These are phyloP conservation scores for Mugil cephalus DNA, from an alignment of 2,113 vertebrate species.

Conservation along the genomic window DNA sequence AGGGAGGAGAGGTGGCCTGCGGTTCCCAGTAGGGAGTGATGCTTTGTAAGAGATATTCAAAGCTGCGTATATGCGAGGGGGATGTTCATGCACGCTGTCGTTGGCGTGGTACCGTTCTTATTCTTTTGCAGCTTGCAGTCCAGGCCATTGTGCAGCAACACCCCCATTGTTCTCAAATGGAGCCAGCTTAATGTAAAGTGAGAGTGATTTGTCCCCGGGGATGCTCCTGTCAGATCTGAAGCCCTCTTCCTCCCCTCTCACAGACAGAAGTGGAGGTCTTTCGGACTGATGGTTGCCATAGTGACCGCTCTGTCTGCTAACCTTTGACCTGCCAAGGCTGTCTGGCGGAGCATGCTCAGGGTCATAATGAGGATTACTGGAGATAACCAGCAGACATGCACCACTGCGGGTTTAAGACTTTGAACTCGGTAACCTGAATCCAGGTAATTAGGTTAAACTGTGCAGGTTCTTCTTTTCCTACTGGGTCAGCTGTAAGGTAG, in stretches of 20 bases:
- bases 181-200: conserved; percentile 48
- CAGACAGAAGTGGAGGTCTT: conserved; percentile 50
- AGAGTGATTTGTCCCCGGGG: conserved; percentile 57
- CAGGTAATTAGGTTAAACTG: conserved; percentile 72
- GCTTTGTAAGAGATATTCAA: conserved; percentile 38
- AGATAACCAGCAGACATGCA: conserved; percentile 66
- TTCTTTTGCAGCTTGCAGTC: conserved; percentile 3
- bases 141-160: conserved; percentile 4
- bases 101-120: background rate
- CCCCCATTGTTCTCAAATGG: conserved; percentile 41
- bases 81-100: background rate
- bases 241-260: conserved; percentile 33
- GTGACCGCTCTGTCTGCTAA: conserved; percentile 58
- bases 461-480: conserved; percentile 27
- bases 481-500: conserved; percentile 35
- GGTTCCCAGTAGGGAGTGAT: conserved; percentile 20
- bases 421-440: conserved; percentile 71
- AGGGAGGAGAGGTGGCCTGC: conserved; percentile 22
- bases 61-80: background rate
- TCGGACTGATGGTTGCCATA: conserved; percentile 58
- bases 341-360: conserved; percentile 68
- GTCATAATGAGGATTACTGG: conserved; percentile 73
- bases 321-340: conserved; percentile 71
- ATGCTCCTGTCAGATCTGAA: conserved; percentile 50
- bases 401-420: conserved; percentile 56